phyloP scores from a whole-genome alignment of 1,140 invertebrate species.

The Ectropis grisescens region DNA sequence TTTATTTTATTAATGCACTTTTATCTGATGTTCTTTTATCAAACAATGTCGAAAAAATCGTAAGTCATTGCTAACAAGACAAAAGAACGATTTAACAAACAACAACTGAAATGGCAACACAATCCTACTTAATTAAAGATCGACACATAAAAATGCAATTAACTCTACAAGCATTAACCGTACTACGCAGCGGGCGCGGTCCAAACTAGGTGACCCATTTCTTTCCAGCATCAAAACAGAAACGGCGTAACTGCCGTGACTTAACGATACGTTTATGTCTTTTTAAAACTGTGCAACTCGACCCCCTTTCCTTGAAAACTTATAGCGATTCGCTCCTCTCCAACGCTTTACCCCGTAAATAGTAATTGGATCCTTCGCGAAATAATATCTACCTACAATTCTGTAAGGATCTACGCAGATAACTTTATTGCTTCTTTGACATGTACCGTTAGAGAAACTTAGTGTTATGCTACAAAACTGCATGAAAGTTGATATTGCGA shows the following conservation, averaged over 20 bases:
- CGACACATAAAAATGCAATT: constrained; percentile 28
- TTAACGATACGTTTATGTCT: constrained; percentile 23
- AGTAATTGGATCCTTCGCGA: background rate
- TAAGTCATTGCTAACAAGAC: too few species aligned
- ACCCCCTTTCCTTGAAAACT: constrained; percentile 22
- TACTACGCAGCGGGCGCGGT: constrained; percentile 33
- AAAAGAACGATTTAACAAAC: too few species aligned
- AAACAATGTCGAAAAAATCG: too few species aligned
- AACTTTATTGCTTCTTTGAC: background rate
- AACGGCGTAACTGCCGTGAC: constrained; percentile 25
- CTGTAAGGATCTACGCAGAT: background rate
- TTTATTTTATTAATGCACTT: too few species aligned
- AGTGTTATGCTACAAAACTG: too few species aligned
- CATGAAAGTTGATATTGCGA: background rate
- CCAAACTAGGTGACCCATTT: constrained; percentile 60
- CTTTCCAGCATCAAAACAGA: constrained; percentile 20
- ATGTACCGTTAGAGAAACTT: too few species aligned
- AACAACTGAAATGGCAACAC: too few species aligned
- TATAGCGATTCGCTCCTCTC: constrained; percentile 5
- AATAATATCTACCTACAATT: too few species aligned
- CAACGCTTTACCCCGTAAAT: background rate
- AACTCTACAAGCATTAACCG: constrained; percentile 5
- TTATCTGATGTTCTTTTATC: too few species aligned
- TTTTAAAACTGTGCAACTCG: constrained; percentile 25
- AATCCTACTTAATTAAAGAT: constrained; percentile 22